Percentiles rank a stretch among this genome's conserved stretches.
phyloP scores from a whole-genome alignment of 2,888 invertebrate species.

The Dasypogon diadema region DNA sequence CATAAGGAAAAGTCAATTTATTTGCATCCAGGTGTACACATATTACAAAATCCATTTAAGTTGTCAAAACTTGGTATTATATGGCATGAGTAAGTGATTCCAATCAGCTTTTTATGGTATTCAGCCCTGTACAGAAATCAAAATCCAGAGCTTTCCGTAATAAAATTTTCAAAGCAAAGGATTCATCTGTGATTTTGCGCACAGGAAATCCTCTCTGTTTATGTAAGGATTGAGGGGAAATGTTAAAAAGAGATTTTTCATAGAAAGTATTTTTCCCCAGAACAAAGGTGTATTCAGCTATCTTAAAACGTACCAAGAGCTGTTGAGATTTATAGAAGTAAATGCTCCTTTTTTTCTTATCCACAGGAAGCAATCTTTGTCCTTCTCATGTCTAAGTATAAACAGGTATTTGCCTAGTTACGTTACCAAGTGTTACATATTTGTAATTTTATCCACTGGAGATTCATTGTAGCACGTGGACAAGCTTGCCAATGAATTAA shows the following conservation, averaged over 20 bases:
- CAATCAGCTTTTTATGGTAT: too few species aligned
- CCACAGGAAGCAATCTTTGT: too few species aligned
- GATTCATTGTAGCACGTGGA: slow-evolving; percentile 1
- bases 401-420: neutral
- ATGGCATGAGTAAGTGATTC: too few species aligned
- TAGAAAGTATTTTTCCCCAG: neutral
- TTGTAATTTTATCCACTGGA: slow-evolving; percentile 5
- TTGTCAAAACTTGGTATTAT: too few species aligned
- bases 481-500: slow-evolving; percentile 7
- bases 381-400: neutral
- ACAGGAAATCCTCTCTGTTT: neutral
- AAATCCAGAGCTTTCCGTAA: neutral
- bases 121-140: neutral
- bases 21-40: too few species aligned
- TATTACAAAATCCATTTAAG: too few species aligned
- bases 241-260: too few species aligned
- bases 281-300: neutral
- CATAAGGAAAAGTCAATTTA: too few species aligned
- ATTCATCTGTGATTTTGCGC: slow-evolving; percentile 14
- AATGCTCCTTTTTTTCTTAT: too few species aligned
- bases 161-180: neutral
- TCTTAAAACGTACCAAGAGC: neutral
- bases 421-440: neutral
- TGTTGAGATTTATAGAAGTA: neutral
- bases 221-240: neutral